Base-by-base conservation (phyloP, 2,888 invertebrate genomes). In the Zonitis immaculata region DNA sequence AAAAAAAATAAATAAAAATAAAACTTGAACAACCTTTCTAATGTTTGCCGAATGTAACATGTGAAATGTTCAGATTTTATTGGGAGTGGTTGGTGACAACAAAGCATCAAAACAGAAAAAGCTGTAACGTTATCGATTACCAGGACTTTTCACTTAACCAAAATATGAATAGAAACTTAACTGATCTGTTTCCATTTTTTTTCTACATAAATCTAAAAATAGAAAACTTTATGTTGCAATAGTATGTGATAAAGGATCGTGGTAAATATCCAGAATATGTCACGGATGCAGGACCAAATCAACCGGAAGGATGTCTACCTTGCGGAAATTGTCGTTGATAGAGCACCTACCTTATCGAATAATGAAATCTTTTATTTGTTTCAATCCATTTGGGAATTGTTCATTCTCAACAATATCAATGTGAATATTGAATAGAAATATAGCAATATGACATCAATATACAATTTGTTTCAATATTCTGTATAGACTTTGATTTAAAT, bases 291-390 rank as follows among this genome's bases (percentile, higher is more conserved):
- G 47, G 47, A 39, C 52, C 52, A n/a, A n/a, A 52, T 42, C 44
- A 39, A 43, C 56, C 52, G 56, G 45, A 52, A 54, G 54, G 56
- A 55, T 55, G 56, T 48, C 48, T 8, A 6, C 49, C 56, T 57
- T 51, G 54, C 48, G 59, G 57, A 62, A 58, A 51, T 51, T 46
- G 56, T 60, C 57, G 57, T 60, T 53, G 62, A 57, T 57, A 49
- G 56, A 48, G 53, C 53, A 48, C 51, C 50, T 56, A 47, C 47
- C 51, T n/a, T n/a, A n/a, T n/a, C 44, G 52, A 45, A 53, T 56
- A 56, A 56, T 56, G 56, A 56, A 56, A 56, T 52, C 56, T 56
- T 52, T 46, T 56, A 46, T 51, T 48, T 32, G 47, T 44, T 54
- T 50, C 54, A 50, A 46, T 42, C 47, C 47, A 32, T 51, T 35